Conservation (phyloP, 2,797 vertebrate species). For the Delichon dasypus region DNA sequence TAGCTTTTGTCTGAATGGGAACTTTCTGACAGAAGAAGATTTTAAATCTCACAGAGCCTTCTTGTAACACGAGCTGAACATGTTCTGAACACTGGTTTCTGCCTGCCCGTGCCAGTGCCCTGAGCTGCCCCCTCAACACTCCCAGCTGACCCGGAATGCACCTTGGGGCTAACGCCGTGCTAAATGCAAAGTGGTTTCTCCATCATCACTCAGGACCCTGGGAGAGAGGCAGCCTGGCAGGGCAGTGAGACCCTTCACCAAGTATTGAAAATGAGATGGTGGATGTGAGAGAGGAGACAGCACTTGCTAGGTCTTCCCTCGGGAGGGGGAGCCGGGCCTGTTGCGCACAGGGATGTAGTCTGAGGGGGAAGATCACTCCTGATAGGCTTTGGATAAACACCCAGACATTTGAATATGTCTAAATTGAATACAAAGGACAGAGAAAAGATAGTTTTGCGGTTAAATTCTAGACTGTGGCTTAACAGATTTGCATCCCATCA, state of each 20-base stretch:
- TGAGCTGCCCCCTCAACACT: neutral
- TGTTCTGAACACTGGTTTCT: neutral
- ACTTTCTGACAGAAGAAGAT: conserved; percentile 5
- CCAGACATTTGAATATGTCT: neutral
- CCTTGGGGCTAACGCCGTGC: rapidly evolving
- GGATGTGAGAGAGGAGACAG: neutral
- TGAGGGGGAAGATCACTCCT: neutral
- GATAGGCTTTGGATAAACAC: neutral
- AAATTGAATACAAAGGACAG: neutral
- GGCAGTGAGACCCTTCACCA: rapidly evolving
- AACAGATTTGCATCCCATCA: neutral
- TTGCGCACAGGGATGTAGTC: neutral
- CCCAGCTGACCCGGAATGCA: neutral
- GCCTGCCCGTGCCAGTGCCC: neutral
- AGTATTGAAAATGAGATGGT: neutral
- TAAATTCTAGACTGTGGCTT: neutral
- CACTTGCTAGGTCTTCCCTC: neutral
- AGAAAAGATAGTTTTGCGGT: neutral
- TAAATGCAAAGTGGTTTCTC: neutral
- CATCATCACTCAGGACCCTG: neutral
- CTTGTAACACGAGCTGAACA: neutral
- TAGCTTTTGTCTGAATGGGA: conserved; percentile 58
- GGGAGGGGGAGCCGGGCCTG: neutral
- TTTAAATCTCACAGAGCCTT: conserved; percentile 16
- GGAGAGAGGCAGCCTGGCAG: neutral